Base-by-base conservation (phyloP, 2,113 vertebrate species). In the Acinonyx jubatus region DNA sequence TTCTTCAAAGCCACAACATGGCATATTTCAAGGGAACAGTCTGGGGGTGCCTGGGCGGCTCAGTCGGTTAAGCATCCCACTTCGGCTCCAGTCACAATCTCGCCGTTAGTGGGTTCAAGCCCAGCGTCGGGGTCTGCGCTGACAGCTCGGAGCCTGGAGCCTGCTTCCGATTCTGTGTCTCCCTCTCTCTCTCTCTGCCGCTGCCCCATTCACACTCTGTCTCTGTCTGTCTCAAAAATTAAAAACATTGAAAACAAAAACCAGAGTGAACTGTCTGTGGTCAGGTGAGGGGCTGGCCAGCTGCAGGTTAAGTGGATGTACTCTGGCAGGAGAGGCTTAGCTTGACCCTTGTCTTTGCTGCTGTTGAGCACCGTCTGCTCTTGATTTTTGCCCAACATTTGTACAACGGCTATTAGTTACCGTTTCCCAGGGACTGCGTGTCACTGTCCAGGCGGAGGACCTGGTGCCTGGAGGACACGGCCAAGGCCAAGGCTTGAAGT, bases 291-390 rank as follows among this genome's bases (percentile, higher is more conserved):
- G 55, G 19, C 10, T 10, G 21, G 81, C 4, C 10, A 14, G 2
- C 0, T 0, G 4, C 0, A 13, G 16, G 8, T 15, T 0, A 41
- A 63, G 38, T 0, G 19, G 23, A 1, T 27, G 1, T 0, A 0
- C 2, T 12, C 16, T 18, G 74, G 68, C 61, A 45, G 0, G 7
- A 45, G 21, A 14, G 45, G 33, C 41, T 4, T 1, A 21, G 29
- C 45, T 18, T 7, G 45, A 0, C 0, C 29, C 23, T 74, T 0
- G 29, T 25, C 63, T 23, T 4, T 16, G 48, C 1, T 10, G 69
- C 57, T 84, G 63, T 27, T 13, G 33, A 5, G 1, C 1, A 23
- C 1, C 0, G 12, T 9, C 0, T 15, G 18, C 6, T 25, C 73
- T 18, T 45, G 45, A 8, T 9, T 45, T 45, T 45, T 45, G 29